phyloP scores from a whole-genome alignment of 1,140 invertebrate species.

The Lepidurus apus region DNA sequence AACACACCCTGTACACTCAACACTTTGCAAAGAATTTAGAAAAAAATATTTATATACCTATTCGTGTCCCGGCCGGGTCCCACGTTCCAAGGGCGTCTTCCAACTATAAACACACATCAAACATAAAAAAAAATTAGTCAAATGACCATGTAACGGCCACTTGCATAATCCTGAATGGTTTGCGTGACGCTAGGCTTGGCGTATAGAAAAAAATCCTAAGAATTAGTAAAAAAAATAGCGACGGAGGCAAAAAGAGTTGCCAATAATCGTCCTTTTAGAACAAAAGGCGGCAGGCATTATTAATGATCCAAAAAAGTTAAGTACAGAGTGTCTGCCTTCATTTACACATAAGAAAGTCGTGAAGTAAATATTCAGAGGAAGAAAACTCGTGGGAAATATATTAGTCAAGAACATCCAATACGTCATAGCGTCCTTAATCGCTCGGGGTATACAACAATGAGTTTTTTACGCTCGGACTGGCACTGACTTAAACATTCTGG shows the following conservation, averaged over 20 bases:
- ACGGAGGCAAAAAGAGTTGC: not conserved
- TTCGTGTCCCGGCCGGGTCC: slow-evolving; percentile 30
- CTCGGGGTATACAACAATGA: not conserved
- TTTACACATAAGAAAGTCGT: not conserved
- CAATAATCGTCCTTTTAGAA: not conserved
- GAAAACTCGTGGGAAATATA: not conserved
- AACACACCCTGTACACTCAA: not conserved
- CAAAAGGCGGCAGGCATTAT: not conserved
- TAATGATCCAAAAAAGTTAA: not conserved
- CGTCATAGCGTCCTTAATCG: not conserved
- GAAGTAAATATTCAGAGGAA: not conserved
- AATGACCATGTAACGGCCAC: not conserved
- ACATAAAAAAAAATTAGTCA: slow-evolving; percentile 24
- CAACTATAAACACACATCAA: slow-evolving; percentile 19
- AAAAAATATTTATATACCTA: slow-evolving; percentile 24
- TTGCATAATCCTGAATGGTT: not conserved
- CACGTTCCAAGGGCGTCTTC: slow-evolving; percentile 32
- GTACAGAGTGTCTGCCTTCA: not conserved
- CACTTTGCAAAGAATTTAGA: not conserved
- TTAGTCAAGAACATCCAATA: not conserved
- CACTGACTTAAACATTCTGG: not conserved
- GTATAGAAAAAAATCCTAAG: not conserved
- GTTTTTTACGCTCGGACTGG: not conserved
- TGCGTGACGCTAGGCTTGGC: not conserved
- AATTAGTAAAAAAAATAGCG: not conserved